phyloP scores from a whole-genome alignment of 2,797 vertebrate genomes.

The Sebastes nivosus region DNA sequence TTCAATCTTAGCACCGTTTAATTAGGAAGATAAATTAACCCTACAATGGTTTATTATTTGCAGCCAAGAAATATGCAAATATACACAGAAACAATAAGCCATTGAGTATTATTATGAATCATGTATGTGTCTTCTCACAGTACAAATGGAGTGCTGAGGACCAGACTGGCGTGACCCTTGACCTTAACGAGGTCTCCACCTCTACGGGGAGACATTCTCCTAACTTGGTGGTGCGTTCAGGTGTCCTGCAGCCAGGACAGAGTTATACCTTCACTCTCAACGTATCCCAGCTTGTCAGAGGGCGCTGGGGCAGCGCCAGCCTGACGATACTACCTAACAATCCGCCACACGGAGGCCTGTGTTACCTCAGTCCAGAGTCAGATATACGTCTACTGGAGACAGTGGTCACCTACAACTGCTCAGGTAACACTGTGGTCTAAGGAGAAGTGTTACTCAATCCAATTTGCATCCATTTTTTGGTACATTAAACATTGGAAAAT shows the following conservation, averaged over 20 bases:
- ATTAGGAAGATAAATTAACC: neutral
- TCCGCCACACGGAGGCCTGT: conserved; percentile 79
- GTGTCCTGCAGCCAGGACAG: conserved; percentile 61
- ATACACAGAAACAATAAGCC: neutral
- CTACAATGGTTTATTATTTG: neutral
- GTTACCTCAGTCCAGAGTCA: conserved; percentile 73
- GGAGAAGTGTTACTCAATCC: neutral
- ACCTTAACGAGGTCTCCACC: conserved; percentile 67
- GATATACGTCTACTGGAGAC: conserved; percentile 77
- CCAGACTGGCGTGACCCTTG: conserved; percentile 61
- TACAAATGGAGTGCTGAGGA: conserved; percentile 75
- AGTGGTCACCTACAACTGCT: conserved; percentile 79
- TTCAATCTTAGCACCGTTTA: neutral
- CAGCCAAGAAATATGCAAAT: neutral
- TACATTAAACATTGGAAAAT: too few relatives aligned
- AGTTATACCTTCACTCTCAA: conserved; percentile 81
- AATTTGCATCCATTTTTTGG: neutral
- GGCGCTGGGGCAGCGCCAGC: conserved; percentile 73
- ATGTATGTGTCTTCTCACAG: conserved; percentile 44
- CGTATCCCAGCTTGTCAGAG: conserved; percentile 61
- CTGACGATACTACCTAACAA: conserved; percentile 63
- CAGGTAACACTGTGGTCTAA: conserved; percentile 62
- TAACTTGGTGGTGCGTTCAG: conserved; percentile 75
- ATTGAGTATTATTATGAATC: neutral
- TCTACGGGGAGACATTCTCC: conserved; percentile 65